Evolutionary conservation across 2,888 invertebrate genomes (phyloP), one percentile per base, ranked within the genome.

Genomic region (Hermaeophaga mercurialis): DNA sequence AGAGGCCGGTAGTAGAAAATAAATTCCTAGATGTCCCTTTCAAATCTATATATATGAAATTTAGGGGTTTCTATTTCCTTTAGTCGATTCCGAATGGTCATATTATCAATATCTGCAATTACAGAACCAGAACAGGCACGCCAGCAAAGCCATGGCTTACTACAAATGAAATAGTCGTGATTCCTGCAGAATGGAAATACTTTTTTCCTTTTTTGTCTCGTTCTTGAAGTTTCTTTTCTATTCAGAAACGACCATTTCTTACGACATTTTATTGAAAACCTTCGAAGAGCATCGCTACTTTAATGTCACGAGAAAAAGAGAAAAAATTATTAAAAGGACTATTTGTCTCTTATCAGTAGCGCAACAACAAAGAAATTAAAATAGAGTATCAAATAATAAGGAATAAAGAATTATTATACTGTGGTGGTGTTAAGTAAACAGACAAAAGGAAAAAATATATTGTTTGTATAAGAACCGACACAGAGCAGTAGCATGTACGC

Each of bases 31-130:
- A 59, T 61, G 48, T 59, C 59, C 58, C 54, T 58, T 61, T 59
- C 53, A 54, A 58, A 59, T 55, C 55, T 54, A 45, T 52, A 60
- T 47, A 61, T 56, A 59, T 54, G 54, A 59, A 64, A 60, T 64
- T 64, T 62, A 62, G 61, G 58, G 61, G 56, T 59, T 63, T 59
- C 61, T 55, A 61, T 64, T 62, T 63, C 58, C 56, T 55, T 49
- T 43, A 28, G 58, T 53, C 56, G 49, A 55, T 52, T 54, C 55
- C 47, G 34, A 44, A 49, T 36, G 43, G 44, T 46, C 49, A 48
- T 48, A 44, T 38, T 55, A 55, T 55, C 55, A 55, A 55, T 55
- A 55, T 49, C 49, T 49, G 55, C 55, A 55, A 55, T 55, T 55
- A 49, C 38, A 18, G 55, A 44, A 33, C 17, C 43, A 44, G 36